Evolutionary conservation across 2,113 vertebrate species (phyloP), one percentile per base, ranked within the genome.

Genomic region (Clarias gariepinus): DNA sequence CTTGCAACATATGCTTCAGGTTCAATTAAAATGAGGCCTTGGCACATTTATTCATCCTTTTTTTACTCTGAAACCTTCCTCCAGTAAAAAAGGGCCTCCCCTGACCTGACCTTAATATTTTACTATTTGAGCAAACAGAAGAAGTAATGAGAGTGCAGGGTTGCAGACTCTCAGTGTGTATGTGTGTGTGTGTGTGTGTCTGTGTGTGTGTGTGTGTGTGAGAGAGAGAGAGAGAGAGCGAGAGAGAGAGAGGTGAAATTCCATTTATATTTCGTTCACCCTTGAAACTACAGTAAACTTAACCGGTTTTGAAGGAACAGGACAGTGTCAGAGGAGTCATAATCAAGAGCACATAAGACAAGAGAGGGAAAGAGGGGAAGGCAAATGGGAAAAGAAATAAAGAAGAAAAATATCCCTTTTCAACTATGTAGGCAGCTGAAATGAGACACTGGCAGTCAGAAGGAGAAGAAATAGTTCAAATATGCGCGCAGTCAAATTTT

Each of bases 11-110:
- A 96, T 96, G 96, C 96, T 98, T 98, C 96, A 96, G 95, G 95
- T 98, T 98, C 97, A 98, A 97, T 97, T 97, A 97, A 97, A 97
- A 96, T 95, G 96, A 97, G 95, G 94, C 94, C 96, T 96, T 97
- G 96, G 96, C 97, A 97, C 96, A 96, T 97, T 97, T 98, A 97
- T 97, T 97, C 96, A 96, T 97, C 95, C 97, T 95, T 95, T 95
- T 94, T 93, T 91, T 92, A 94, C 95, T 12, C 33, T 81, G 81
- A 83, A 87, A 83, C 86, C 87, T 82, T 92, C 89, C 85, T 89
- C 89, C 91, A 91, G 92, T 93, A 92, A 93, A 94, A 94, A 88
- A 92, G 73, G 93, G 93, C 94, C 94, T 94, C 92, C 90, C 92
- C 94, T 96, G 96, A 96, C 94, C 94, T 92, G 90, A 95, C 95